These are phyloP conservation scores for Lagria hirta DNA, from an alignment of 2,888 invertebrate genomes.

Conservation along the genomic window DNA sequence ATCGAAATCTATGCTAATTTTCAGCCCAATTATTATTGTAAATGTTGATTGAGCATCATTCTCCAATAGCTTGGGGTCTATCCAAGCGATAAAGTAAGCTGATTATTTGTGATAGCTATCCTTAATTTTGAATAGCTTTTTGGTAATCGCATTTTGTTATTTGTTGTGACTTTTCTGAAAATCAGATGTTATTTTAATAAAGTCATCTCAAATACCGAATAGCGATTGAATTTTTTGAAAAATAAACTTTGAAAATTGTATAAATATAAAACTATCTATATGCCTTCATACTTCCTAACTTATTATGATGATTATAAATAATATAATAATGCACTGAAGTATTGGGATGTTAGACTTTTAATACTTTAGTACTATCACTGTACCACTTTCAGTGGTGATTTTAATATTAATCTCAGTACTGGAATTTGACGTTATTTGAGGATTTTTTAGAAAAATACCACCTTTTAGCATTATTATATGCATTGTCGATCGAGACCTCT, in stretches of 20 bases:
- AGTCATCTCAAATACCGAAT: conserved; percentile 23
- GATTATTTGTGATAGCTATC: conserved; percentile 50
- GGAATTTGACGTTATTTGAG: conserved; percentile 34
- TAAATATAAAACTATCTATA: conserved; percentile 55
- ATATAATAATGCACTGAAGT: conserved; percentile 56
- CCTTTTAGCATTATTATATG: conserved; percentile 10
- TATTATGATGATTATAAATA: conserved; percentile 49
- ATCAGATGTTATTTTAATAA: no score
- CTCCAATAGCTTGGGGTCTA: conserved; percentile 46
- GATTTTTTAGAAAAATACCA: conserved; percentile 20
- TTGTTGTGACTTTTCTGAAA: no score
- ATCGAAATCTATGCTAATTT: no score
- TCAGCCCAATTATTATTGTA: conserved; percentile 38
- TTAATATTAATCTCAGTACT: conserved; percentile 53
- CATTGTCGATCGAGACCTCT: neutral
- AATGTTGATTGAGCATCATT: conserved; percentile 48
- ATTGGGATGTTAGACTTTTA: conserved; percentile 57
- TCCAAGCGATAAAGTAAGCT: conserved; percentile 41
- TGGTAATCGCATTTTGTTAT: conserved; percentile 44
- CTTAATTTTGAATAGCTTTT: conserved; percentile 50
- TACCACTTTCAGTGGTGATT: conserved; percentile 50
- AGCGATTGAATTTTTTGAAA: conserved; percentile 42
- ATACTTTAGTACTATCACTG: conserved; percentile 56
- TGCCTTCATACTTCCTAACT: conserved; percentile 57
- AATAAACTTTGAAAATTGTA: conserved; percentile 48